Base-by-base conservation (phyloP, 2,888 invertebrate species). In the Apamea epomidion region DNA sequence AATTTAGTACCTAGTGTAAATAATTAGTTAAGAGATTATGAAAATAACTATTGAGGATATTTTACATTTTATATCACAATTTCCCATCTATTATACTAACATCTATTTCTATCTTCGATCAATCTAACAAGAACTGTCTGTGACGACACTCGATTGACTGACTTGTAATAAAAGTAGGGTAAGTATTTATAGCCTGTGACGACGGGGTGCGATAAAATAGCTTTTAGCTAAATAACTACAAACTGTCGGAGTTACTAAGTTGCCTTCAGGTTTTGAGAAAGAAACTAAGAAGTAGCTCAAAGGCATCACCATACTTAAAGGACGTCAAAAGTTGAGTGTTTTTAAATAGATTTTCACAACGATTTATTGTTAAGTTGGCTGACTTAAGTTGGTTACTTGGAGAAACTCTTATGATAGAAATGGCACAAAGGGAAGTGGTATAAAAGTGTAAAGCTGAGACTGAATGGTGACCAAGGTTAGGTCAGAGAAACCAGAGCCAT, bases 181-280 rank as follows among this genome's bases (percentile, higher is more conserved):
- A 74, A 77, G 78, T 87, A 87, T 88, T 88, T 87, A 87, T 87
- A 79, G 88, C 60, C 37, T 21, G 32, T 42, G 71, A 75, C 70
- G 71, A 76, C 70, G 32, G 67, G 37, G 67, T 58, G 64, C 79
- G 76, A 88, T 89, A 89, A 89, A 88, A 87, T 85, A 68, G 82
- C 87, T 87, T 73, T 88, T 70, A 79, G 64, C 65, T 85, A 83
- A 88, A 85, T 84, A 82, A 76, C 78, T 87, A 74, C 76, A 68
- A 78, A 79, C 76, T 74, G 76, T 65, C n/a, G 14, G 54, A 76
- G 45, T 70, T 76, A 32, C 60, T 65, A 54, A 79, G 60, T 68
- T 78, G 64, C 42, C 29, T 51, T 64, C 51, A 60, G n/a, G 54
- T 64, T 48, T 42, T 62, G 12, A n/a, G n/a, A 60, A 82, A 74